Percentiles rank a stretch among this genome's conserved stretches.
Conservation (phyloP, 2,888 invertebrate species). For the Mesorhabditis spiculigera region DNA sequence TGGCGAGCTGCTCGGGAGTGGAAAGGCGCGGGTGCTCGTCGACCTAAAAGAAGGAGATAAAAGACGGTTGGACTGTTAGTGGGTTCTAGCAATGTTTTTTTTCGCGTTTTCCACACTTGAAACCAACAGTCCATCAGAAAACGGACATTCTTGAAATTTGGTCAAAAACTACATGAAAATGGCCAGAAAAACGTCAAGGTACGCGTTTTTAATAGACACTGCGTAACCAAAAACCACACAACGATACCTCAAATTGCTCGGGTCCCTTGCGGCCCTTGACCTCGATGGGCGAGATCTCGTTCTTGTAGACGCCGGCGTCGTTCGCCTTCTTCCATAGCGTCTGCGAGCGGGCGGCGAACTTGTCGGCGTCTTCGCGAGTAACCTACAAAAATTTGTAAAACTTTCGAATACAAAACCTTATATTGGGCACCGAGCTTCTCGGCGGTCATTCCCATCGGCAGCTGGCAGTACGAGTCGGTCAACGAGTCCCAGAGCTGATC, state of each 20-base stretch:
- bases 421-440: slow-evolving; percentile 86
- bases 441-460: slow-evolving; percentile 93
- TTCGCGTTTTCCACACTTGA: too few relatives aligned
- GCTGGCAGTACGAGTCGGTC: slow-evolving; percentile 80
- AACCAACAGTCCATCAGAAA: too few relatives aligned
- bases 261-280: slow-evolving; percentile 68
- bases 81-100: too few relatives aligned
- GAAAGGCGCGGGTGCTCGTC: slow-evolving; percentile 91
- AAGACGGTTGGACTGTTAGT: too few relatives aligned
- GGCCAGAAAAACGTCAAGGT: too few relatives aligned
- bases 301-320: slow-evolving; percentile 81
- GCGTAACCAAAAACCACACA: neutral
- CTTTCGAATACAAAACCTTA: slow-evolving; percentile 60
- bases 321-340: slow-evolving; percentile 78
- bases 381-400: slow-evolving; percentile 62
- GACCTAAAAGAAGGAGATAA: slow-evolving; percentile 52
- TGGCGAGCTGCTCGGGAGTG: slow-evolving; percentile 78
- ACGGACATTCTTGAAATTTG: too few relatives aligned
- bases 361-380: slow-evolving; percentile 78
- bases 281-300: slow-evolving; percentile 81
- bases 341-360: slow-evolving; percentile 81
- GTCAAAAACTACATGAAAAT: too few relatives aligned
- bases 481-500: slow-evolving; percentile 87
- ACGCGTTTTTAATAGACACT: too few relatives aligned
- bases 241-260: neutral